These are phyloP conservation scores for Chironomus striatipennis DNA, from an alignment of 1,140 invertebrate species.

Conservation along the genomic window DNA sequence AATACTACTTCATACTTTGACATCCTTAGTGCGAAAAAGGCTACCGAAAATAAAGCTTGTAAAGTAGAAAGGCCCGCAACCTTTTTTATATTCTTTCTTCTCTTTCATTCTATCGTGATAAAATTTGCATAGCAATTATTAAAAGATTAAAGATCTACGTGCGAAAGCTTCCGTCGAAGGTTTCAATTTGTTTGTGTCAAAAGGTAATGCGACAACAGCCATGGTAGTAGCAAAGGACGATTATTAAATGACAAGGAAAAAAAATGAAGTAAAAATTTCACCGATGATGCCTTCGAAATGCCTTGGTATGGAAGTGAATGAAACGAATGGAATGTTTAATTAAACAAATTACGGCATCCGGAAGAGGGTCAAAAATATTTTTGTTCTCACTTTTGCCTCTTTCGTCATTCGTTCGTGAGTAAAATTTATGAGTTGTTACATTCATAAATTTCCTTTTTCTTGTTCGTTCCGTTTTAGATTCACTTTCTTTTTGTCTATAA, in stretches of 20 bases:
- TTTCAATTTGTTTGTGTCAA: neutral
- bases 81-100: neutral
- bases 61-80: too few species aligned
- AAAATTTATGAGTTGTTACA: neutral
- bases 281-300: neutral
- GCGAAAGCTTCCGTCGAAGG: neutral
- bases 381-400: neutral
- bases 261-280: neutral
- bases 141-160: neutral
- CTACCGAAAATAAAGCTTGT: neutral
- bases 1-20: neutral
- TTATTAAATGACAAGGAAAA: neutral
- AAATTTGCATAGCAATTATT: conserved; percentile 9
- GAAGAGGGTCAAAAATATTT: neutral
- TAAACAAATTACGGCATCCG: neutral
- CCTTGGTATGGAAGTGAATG: neutral
- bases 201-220: neutral
- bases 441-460: neutral
- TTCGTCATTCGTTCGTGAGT: neutral
- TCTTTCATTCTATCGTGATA: neutral
- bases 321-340: neutral
- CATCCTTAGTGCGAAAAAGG: neutral
- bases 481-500: neutral
- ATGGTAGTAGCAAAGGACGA: neutral
- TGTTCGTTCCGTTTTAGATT: neutral